Evolutionary conservation across 2,113 vertebrate species (phyloP).

Genomic region (Pelecanoides urinatrix): DNA sequence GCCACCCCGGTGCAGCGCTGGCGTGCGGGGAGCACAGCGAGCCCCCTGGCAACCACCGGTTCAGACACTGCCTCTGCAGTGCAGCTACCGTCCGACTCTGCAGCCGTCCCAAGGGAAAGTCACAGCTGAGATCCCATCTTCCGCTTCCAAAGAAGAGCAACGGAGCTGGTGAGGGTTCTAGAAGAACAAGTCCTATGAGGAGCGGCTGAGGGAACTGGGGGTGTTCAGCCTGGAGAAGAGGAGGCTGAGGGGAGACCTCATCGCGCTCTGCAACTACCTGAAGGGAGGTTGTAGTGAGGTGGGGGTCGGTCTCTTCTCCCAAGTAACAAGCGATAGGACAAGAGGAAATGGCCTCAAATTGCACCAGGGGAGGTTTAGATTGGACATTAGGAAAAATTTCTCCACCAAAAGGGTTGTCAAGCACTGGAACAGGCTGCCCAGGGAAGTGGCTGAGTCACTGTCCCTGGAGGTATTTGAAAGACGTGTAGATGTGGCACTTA

Average conservation of each 20-base stretch:
- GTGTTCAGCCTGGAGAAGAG: not conserved
- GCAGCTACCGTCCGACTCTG: not conserved
- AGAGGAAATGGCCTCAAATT: not conserved
- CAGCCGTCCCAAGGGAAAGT: not conserved
- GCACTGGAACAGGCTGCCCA: not conserved
- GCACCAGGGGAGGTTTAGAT: not conserved
- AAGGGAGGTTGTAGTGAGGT: not conserved
- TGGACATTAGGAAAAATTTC: not conserved
- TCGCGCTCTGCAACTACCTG: not conserved
- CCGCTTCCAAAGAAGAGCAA: fast-evolving
- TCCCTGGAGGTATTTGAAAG: not conserved
- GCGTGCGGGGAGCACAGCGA: not conserved
- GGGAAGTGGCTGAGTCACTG: not conserved
- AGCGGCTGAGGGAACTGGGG: not conserved
- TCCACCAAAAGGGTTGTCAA: not conserved
- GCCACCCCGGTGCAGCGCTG: not conserved
- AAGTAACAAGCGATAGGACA: not conserved
- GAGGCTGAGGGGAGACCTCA: not conserved
- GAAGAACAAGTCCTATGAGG: fast-evolving
- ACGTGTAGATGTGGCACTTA: fast-evolving
- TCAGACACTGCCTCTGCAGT: not conserved
- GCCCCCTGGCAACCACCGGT: not conserved
- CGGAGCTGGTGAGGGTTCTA: not conserved
- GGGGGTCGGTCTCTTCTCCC: not conserved
- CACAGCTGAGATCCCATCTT: not conserved